phyloP scores from a whole-genome alignment of 53 echinoderm and acorn worm species.

The Hippasteria phrygiana region DNA sequence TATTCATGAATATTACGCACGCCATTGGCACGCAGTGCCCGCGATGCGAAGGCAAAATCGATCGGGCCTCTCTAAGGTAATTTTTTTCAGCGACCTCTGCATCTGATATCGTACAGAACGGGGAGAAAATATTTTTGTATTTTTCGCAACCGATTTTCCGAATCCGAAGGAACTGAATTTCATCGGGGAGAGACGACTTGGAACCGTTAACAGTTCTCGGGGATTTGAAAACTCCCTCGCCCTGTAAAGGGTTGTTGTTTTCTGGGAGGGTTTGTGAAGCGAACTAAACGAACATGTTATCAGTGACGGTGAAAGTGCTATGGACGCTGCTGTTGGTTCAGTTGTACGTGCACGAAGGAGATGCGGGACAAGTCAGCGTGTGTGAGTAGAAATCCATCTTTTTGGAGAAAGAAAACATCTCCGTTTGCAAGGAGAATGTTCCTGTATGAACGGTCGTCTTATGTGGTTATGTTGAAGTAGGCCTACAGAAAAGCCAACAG shows the following conservation, averaged over 20 bases:
- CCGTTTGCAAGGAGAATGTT: not conserved
- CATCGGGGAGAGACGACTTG: not conserved
- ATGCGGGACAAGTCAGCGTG: slow-evolving; percentile 52
- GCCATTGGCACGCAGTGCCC: slow-evolving; percentile 49
- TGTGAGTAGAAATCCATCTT: slow-evolving; percentile 23
- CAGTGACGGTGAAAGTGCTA: slow-evolving; percentile 49
- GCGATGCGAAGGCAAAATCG: not conserved
- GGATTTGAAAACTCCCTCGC: not conserved
- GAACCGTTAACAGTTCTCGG: not conserved
- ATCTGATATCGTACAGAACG: slow-evolving; percentile 10
- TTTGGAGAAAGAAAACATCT: not conserved
- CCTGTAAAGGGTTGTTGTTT: slow-evolving; percentile 32
- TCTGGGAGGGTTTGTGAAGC: not conserved
- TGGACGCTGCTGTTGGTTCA: slow-evolving; percentile 37
- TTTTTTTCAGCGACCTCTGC: slow-evolving; percentile 24
- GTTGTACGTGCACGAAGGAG: slow-evolving; percentile 49
- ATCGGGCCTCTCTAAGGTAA: not conserved
- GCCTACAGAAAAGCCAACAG: too few species aligned
- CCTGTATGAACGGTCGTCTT: not conserved
- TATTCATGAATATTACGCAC: slow-evolving; percentile 58
- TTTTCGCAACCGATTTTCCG: not conserved
- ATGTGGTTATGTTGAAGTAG: too few species aligned
- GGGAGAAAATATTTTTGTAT: not conserved
- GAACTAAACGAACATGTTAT: slow-evolving; percentile 47
- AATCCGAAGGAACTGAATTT: not conserved